A percentile compares a stretch with the other conserved stretches of the same genome.
phyloP scores from a whole-genome alignment of 2,888 invertebrate species.

The Pycnomerus fuliginosus region DNA sequence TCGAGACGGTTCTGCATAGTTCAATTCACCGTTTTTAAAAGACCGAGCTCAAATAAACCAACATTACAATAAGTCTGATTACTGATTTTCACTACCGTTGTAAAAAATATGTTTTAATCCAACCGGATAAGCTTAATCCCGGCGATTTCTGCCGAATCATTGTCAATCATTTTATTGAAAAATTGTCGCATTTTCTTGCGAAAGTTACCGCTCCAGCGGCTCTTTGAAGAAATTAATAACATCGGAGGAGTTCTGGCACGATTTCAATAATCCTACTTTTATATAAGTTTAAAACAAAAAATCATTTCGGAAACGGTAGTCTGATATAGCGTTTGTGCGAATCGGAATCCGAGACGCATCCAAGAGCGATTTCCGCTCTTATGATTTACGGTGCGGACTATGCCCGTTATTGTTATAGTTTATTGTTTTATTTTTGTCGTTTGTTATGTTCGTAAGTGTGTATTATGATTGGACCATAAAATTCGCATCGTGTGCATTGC shows the following conservation, averaged over 20 bases:
- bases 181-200: constrained; percentile 11
- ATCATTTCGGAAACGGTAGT: constrained; percentile 24
- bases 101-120: constrained; percentile 11
- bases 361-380: constrained; percentile 26
- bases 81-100: too few relatives aligned
- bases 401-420: constrained; percentile 31
- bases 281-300: too few relatives aligned
- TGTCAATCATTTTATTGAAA: constrained; percentile 14
- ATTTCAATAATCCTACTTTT: too few relatives aligned
- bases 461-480: constrained; percentile 43
- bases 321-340: constrained; percentile 23
- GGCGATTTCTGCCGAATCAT: constrained; percentile 10
- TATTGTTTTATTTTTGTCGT: constrained; percentile 44
- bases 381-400: constrained; percentile 32
- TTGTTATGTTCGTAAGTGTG: constrained; percentile 40
- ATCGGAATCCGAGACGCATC: constrained; percentile 23
- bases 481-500: constrained; percentile 41
- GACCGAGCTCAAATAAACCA: constrained; percentile 22
- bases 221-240: too few relatives aligned
- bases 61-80: too few relatives aligned
- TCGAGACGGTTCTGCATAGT: constrained; percentile 41
- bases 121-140: constrained; percentile 14
- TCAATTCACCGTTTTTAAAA: constrained; percentile 33
- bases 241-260: too few relatives aligned
- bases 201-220: constrained; percentile 2